Evolutionary conservation across 2,888 invertebrate genomes (phyloP).

Genomic region (Panzeria rudis): DNA sequence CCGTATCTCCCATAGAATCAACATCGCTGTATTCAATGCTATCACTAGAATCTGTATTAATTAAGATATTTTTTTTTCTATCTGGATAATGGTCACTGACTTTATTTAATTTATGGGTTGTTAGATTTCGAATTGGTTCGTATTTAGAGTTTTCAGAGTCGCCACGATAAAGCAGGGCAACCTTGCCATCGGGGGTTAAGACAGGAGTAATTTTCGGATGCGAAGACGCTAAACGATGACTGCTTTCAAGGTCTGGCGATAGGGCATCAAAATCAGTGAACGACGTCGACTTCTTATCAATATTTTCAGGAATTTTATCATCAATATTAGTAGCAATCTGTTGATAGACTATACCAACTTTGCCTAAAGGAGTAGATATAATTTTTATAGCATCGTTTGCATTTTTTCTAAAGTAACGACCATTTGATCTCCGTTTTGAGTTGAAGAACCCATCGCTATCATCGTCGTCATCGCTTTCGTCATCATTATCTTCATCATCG

Average conservation of each 20-base stretch:
- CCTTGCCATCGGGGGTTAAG: constrained; percentile 84
- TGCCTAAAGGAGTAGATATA: constrained; percentile 84
- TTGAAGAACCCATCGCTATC: constrained; percentile 79
- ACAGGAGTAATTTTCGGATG: constrained; percentile 84
- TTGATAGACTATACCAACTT: constrained; percentile 84
- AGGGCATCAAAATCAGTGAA: constrained; percentile 82
- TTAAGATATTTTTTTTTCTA: constrained; percentile 72
- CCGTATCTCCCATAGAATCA: constrained; percentile 73
- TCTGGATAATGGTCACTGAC: constrained; percentile 46
- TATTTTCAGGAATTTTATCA: constrained; percentile 62
- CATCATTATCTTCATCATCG: constrained; percentile 82
- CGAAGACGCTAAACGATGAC: constrained; percentile 83
- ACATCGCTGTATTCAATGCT: constrained; percentile 73
- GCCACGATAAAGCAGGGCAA: constrained; percentile 84
- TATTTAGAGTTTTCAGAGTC: constrained; percentile 84
- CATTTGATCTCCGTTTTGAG: constrained; percentile 79
- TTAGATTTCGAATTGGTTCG: constrained; percentile 83
- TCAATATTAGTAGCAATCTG: constrained; percentile 79
- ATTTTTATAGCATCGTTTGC: constrained; percentile 84
- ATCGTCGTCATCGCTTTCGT: constrained; percentile 80
- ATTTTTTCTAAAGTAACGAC: constrained; percentile 83
- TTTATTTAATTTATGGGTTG: constrained; percentile 82
- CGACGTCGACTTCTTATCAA: constrained; percentile 77
- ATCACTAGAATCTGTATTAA: constrained; percentile 71
- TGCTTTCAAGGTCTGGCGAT: constrained; percentile 83